Base-by-base conservation (phyloP, 2,113 vertebrate genomes). In the Delphinus delphis region DNA sequence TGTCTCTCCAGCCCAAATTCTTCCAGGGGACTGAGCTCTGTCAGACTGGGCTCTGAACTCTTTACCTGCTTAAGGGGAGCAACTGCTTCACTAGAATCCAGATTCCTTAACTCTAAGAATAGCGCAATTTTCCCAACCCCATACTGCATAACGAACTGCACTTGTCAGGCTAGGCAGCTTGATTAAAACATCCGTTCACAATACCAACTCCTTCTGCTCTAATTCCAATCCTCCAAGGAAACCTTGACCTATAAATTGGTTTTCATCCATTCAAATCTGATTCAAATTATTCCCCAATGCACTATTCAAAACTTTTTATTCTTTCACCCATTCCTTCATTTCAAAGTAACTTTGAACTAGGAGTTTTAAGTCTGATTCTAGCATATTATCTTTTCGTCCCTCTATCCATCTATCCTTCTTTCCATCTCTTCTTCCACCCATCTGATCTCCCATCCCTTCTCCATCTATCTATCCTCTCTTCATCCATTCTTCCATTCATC, bases 331-430 rank as follows among this genome's bases (percentile, higher is more conserved):
- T 80, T 74, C 60, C 36, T 84, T 85, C 31, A 89, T 23, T 53
- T 92, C 21, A 92, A 89, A 96, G 25, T 25, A 80, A 86, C 53
- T 83, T 82, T 92, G 74, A 90, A 50, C 23, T 36, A 65, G 55
- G 63, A 58, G 12, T 81, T 73, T 81, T 11, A 18, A 85, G n/a
- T 65, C 44, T 36, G 18, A 18, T 82, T 41, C 70, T 55, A 63
- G 47, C 33, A 65, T 67, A 12, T 28, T 31, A 26, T 38, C 33
- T 44, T 77, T 47, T 53, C 31, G 25, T 63, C 25, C n/a, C 38
- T 26, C 36, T 28, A 33, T 60, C 31, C 14, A 25, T 26, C 38
- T 12, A 28, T 23, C 18, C 11, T 9, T 68, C 23, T n/a, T 18
- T 50, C 83, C 73, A 47, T 26, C 14, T 36, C 7, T 67, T 6